phyloP scores from a whole-genome alignment of 1,140 invertebrate species.

The Conus ventricosus region DNA sequence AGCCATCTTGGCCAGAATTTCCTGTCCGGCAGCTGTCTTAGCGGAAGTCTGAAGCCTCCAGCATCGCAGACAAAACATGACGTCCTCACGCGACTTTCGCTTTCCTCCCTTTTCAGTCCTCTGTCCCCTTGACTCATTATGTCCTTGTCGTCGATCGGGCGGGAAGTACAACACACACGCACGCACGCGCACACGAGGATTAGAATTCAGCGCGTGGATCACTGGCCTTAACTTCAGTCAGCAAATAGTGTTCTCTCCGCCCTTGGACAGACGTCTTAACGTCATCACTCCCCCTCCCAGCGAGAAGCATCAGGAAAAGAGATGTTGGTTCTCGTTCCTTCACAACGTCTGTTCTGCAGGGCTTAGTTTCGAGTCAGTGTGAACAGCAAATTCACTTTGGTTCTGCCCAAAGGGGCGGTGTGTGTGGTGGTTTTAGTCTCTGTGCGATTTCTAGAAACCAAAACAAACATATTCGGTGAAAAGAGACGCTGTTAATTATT shows the following conservation, averaged over 20 bases:
- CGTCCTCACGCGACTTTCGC: neutral
- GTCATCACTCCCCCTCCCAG: no score
- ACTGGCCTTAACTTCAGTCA: neutral
- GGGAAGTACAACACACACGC: neutral
- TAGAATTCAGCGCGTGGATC: neutral
- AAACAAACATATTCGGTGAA: no score
- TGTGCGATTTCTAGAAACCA: no score
- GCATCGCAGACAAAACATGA: slow-evolving; percentile 2
- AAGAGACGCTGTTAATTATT: no score
- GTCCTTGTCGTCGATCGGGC: neutral
- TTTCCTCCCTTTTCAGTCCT: neutral
- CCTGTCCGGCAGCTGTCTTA: neutral
- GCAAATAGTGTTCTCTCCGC: neutral
- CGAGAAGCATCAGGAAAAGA: no score
- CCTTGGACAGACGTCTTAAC: neutral
- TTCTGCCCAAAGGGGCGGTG: no score
- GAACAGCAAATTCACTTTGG: no score
- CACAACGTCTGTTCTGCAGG: no score
- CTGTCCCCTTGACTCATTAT: neutral
- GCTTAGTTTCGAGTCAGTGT: no score
- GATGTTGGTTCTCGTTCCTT: no score
- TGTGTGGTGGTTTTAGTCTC: no score
- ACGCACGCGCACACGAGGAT: neutral
- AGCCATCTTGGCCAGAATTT: slow-evolving; percentile 16
- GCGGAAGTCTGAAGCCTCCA: slow-evolving; percentile 5